phyloP scores from a whole-genome alignment of 2,888 invertebrate species.

The Parascotia fuliginaria region DNA sequence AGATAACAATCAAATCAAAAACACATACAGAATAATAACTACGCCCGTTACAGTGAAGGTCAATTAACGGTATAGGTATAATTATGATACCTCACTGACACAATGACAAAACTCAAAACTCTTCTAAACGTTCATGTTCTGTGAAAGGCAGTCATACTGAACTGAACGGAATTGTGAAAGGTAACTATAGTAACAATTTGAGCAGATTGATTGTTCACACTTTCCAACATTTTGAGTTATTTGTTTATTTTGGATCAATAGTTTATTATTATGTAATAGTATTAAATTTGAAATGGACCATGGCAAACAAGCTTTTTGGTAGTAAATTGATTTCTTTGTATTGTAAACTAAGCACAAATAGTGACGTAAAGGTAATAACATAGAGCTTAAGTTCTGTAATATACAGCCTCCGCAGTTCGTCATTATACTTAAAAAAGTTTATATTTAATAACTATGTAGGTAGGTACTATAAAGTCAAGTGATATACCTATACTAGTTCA shows the following conservation, averaged over 20 bases:
- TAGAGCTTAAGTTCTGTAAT: too few species aligned
- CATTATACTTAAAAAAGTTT: too few species aligned
- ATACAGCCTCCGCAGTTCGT: too few species aligned
- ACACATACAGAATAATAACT: not conserved
- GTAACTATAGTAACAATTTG: constrained; percentile 52
- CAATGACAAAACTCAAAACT: constrained; percentile 1
- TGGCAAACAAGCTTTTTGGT: too few species aligned
- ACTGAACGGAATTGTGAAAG: constrained; percentile 66
- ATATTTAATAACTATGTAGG: too few species aligned
- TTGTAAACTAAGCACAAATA: too few species aligned
- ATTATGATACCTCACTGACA: constrained; percentile 4
- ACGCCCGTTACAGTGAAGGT: not conserved
- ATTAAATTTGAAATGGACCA: too few species aligned
- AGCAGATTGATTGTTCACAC: constrained; percentile 71
- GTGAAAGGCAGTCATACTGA: constrained; percentile 68
- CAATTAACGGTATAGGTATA: constrained; percentile 10
- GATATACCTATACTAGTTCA: too few species aligned
- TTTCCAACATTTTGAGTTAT: constrained; percentile 58
- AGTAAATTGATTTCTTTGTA: too few species aligned
- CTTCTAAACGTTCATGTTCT: constrained; percentile 33
- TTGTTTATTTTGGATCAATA: constrained; percentile 35
- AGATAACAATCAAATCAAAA: not conserved
- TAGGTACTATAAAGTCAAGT: too few species aligned
- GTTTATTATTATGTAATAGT: too few species aligned
- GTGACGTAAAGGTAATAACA: too few species aligned